Conservation (phyloP, 2,888 invertebrate species). For the Drosophila monieri region DNA sequence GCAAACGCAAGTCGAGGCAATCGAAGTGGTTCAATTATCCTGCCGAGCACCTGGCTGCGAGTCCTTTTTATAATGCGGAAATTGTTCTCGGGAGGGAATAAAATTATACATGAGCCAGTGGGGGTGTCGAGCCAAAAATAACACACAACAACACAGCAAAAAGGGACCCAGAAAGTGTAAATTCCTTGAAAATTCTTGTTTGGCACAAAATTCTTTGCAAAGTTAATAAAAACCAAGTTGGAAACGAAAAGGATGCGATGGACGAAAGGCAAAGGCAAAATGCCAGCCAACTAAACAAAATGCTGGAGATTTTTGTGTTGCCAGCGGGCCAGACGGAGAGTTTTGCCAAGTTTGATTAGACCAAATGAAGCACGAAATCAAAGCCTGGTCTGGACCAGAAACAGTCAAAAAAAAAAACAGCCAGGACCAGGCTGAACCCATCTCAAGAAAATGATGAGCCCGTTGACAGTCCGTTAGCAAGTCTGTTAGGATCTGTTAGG, state of each 20-base stretch:
- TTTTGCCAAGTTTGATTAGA: slow-evolving; percentile 68
- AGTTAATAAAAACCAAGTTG: slow-evolving; percentile 59
- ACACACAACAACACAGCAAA: slow-evolving; percentile 21
- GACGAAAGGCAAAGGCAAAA: slow-evolving; percentile 33
- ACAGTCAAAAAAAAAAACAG: neutral
- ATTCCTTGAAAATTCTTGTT: slow-evolving; percentile 65
- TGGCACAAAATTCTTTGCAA: slow-evolving; percentile 59
- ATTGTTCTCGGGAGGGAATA: slow-evolving; percentile 38
- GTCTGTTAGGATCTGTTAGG: slow-evolving; percentile 20
- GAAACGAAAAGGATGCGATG: slow-evolving; percentile 43
- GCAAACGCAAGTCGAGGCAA: slow-evolving; percentile 49
- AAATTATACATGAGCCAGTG: slow-evolving; percentile 51
- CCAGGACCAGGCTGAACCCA: slow-evolving; percentile 30
- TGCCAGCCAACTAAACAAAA: slow-evolving; percentile 49
- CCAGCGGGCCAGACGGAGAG: neutral
- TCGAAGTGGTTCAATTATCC: slow-evolving; percentile 69
- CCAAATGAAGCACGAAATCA: slow-evolving; percentile 79
- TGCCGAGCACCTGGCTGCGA: slow-evolving; percentile 55
- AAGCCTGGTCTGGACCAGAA: slow-evolving; percentile 42
- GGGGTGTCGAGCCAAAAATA: slow-evolving; percentile 48
- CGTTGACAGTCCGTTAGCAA: slow-evolving; percentile 52
- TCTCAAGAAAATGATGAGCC: slow-evolving; percentile 60
- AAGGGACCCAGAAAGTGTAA: slow-evolving; percentile 53
- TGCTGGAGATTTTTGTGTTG: slow-evolving; percentile 39
- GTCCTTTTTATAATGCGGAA: slow-evolving; percentile 26